Conservation (phyloP, 2,797 vertebrate species). For the Crocodylus rhombifer region DNA sequence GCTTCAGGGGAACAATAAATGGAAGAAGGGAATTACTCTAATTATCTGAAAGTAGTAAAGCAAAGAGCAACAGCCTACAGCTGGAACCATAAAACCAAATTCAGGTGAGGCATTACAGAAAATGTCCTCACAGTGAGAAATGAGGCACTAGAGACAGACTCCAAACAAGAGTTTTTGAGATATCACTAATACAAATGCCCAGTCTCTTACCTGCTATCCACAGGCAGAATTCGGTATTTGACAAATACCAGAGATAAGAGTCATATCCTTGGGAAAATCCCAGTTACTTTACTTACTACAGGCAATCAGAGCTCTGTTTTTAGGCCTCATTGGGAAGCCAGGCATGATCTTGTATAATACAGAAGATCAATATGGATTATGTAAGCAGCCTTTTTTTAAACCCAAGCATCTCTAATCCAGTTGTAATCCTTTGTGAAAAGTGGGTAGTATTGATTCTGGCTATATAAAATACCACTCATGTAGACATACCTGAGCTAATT, state of each 20-base stretch:
- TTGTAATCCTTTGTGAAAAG: constrained; percentile 9
- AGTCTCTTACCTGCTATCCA: no score
- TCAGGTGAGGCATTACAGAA: constrained; percentile 23
- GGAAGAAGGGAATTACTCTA: constrained; percentile 24
- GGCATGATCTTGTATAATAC: background rate
- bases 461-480: background rate
- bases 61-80: background rate
- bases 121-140: background rate
- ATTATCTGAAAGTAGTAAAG: constrained; percentile 14
- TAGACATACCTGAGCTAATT: background rate
- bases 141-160: background rate
- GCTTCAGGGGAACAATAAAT: background rate
- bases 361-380: background rate
- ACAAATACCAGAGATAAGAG: background rate
- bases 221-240: no score
- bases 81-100: constrained; percentile 25
- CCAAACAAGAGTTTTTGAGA: background rate
- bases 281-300: background rate
- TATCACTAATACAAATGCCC: background rate
- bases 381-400: background rate
- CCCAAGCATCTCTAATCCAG: background rate
- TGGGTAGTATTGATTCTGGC: background rate
- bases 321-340: background rate
- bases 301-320: background rate
- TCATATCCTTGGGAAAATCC: background rate